Evolutionary conservation across 2,888 invertebrate species (phyloP).

Genomic region (Autographa gamma): DNA sequence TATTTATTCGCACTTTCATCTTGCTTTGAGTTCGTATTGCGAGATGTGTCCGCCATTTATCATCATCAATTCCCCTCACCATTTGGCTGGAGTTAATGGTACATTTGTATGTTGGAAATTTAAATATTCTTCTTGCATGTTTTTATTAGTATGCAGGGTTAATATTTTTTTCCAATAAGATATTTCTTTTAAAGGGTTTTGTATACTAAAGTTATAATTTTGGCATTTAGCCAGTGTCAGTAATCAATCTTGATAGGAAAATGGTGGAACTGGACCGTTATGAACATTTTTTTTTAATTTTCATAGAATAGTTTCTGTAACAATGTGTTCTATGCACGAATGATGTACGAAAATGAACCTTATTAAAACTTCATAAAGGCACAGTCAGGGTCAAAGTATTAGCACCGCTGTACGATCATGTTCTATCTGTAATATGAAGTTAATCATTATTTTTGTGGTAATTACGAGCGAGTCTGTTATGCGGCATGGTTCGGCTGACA

Average conservation of each 20-base stretch:
- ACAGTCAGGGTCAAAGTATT: not conserved
- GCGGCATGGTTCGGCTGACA: constrained; percentile 62
- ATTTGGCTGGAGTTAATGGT: constrained; percentile 28
- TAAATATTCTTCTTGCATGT: constrained; percentile 17
- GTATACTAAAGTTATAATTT: not conserved
- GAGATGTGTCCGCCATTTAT: constrained; percentile 28
- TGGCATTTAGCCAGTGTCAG: no score
- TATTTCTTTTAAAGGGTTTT: not conserved
- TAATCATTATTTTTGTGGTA: constrained; percentile 52
- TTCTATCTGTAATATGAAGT: constrained; percentile 36
- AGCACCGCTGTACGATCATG: constrained; percentile 10
- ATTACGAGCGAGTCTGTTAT: constrained; percentile 51
- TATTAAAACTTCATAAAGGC: not conserved
- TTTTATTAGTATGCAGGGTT: constrained; percentile 20
- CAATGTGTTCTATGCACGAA: no score
- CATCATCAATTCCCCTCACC: constrained; percentile 39
- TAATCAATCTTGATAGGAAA: no score
- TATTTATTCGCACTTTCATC: constrained; percentile 48
- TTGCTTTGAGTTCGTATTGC: constrained; percentile 22
- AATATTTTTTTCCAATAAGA: not conserved
- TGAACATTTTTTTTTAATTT: no score
- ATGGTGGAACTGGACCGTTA: no score
- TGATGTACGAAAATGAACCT: no score
- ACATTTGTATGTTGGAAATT: constrained; percentile 17
- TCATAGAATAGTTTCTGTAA: no score